Conservation (phyloP, 1,140 invertebrate genomes). For the Cherax destructor region DNA sequence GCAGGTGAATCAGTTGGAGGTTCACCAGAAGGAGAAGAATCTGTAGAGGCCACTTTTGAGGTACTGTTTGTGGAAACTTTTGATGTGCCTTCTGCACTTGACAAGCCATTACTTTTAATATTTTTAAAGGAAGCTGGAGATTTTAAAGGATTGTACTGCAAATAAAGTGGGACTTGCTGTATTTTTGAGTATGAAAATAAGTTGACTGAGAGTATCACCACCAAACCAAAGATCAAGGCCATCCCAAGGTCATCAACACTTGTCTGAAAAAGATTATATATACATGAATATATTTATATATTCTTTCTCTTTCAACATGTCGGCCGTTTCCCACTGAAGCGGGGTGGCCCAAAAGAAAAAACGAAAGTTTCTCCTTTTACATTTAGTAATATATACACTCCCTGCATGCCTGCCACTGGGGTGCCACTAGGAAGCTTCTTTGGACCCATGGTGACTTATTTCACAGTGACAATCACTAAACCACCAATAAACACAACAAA, state of each 20-base stretch:
- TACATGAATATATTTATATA: too few species aligned
- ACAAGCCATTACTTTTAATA: too few species aligned
- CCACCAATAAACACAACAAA: too few species aligned
- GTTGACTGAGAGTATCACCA: constrained; percentile 17
- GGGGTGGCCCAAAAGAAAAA: too few species aligned
- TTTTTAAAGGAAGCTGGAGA: background rate
- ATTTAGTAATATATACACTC: too few species aligned
- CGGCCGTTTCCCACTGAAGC: too few species aligned
- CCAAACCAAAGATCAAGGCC: constrained; percentile 10
- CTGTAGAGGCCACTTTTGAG: background rate
- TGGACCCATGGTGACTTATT: too few species aligned
- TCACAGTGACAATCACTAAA: too few species aligned
- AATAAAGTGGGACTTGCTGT: background rate
- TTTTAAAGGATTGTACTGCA: background rate
- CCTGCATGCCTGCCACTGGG: too few species aligned
- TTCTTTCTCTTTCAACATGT: too few species aligned
- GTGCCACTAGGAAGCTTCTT: too few species aligned
- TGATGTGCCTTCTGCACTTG: background rate
- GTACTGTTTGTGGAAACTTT: background rate
- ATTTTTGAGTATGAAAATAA: background rate
- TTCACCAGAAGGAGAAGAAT: background rate
- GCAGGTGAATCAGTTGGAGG: background rate
- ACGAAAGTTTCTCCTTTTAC: too few species aligned
- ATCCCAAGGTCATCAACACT: constrained; percentile 32
- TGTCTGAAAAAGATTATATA: constrained; percentile 9